Conservation (phyloP, 2,888 invertebrate genomes). For the Gryllus longicercus region DNA sequence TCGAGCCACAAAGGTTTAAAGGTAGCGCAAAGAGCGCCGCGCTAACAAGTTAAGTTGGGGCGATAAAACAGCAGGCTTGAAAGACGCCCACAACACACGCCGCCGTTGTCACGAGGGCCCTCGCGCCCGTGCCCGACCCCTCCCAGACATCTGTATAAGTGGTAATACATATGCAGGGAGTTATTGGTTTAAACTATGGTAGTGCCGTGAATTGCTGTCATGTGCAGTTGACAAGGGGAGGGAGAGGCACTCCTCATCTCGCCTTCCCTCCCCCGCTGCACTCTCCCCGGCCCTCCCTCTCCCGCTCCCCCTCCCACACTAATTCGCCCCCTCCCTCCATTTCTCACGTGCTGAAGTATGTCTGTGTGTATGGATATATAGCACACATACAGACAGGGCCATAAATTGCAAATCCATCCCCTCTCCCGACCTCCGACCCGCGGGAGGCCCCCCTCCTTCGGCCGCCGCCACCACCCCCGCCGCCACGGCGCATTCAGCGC, state of each 20-base stretch:
- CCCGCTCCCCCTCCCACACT: not conserved
- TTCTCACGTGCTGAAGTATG: not conserved
- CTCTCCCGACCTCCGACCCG: not conserved
- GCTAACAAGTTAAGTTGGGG: constrained; percentile 10
- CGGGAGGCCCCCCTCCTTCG: not conserved
- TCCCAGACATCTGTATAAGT: constrained; percentile 4
- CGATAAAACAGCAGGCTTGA: not conserved
- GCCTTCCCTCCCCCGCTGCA: not conserved
- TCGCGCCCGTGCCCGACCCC: not conserved
- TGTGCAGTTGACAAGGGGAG: constrained; percentile 26
- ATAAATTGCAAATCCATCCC: not conserved
- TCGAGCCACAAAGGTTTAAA: not conserved
- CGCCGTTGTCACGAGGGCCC: not conserved
- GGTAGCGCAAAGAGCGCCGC: not conserved
- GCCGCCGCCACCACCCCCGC: not conserved
- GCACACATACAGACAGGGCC: constrained; percentile 17
- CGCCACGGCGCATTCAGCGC: not conserved
- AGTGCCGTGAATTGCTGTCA: constrained; percentile 24
- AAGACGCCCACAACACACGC: not conserved
- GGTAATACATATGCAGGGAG: not conserved
- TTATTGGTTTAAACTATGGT: constrained; percentile 5
- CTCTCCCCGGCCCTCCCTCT: not conserved
- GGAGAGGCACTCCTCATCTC: not conserved
- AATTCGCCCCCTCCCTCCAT: constrained; percentile 3
- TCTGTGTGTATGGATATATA: not conserved